Percentiles rank a stretch among this genome's conserved stretches.
Evolutionary conservation across 2,113 vertebrate genomes (phyloP).

Genomic region (Platichthys stellatus): DNA sequence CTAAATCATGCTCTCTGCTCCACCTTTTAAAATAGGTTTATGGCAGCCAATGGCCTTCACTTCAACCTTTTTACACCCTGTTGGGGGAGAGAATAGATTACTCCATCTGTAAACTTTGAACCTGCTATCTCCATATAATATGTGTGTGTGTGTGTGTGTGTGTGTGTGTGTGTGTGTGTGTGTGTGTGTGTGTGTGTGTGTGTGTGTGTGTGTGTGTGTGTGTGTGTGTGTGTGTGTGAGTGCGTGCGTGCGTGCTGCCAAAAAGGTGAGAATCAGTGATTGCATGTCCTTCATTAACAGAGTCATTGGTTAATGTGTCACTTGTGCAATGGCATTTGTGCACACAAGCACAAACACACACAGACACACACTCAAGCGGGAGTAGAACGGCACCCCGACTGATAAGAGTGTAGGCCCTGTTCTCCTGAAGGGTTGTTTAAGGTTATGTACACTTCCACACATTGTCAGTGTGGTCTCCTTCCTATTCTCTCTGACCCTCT

Average conservation of each 20-base stretch:
- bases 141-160: slow-evolving; percentile 38
- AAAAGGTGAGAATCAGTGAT: slow-evolving; percentile 67
- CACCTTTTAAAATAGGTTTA: slow-evolving; percentile 64
- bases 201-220: slow-evolving; percentile 38
- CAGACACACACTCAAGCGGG: slow-evolving; percentile 29
- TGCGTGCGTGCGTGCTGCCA: slow-evolving; percentile 31
- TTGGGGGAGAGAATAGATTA: slow-evolving; percentile 29
- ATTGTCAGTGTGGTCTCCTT: slow-evolving; percentile 39
- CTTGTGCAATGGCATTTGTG: slow-evolving; percentile 54
- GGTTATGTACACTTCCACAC: slow-evolving; percentile 54
- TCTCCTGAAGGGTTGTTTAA: slow-evolving; percentile 46
- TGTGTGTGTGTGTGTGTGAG: slow-evolving; percentile 30
- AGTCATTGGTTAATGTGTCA: slow-evolving; percentile 78
- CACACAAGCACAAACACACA: slow-evolving; percentile 36
- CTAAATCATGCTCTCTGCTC: slow-evolving; percentile 18
- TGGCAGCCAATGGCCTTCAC: slow-evolving; percentile 47
- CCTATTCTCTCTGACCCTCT: slow-evolving; percentile 22
- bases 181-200: slow-evolving; percentile 33
- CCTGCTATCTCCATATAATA: slow-evolving; percentile 39
- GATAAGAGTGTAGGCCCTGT: slow-evolving; percentile 47
- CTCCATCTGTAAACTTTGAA: slow-evolving; percentile 72
- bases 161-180: slow-evolving; percentile 26
- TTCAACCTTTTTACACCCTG: slow-evolving; percentile 26
- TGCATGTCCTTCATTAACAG: slow-evolving; percentile 78
- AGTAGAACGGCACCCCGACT: slow-evolving; percentile 33